phyloP scores from a whole-genome alignment of 2,113 vertebrate genomes.

The Phalacrocorax carbo region DNA sequence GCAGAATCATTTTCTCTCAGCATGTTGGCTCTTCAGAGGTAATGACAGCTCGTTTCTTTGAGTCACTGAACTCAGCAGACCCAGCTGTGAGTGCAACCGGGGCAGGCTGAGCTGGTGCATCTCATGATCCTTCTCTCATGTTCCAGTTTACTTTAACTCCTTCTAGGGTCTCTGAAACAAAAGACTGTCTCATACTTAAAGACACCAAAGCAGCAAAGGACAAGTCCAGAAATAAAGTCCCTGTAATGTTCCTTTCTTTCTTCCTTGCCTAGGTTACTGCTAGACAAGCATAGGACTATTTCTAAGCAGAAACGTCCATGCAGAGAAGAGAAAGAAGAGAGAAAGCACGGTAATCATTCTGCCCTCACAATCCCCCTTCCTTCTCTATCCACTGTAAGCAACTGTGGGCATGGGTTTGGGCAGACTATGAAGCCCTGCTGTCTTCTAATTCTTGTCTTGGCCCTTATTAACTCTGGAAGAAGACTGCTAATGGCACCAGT shows the following conservation, averaged over 20 bases:
- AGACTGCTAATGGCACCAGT: background rate
- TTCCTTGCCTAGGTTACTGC: background rate
- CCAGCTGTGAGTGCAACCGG: background rate
- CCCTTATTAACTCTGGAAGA: background rate
- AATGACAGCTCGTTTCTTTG: background rate
- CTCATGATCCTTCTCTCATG: background rate
- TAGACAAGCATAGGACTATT: background rate
- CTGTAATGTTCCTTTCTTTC: background rate
- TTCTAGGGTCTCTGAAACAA: background rate
- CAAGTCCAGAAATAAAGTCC: background rate
- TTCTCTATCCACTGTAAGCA: background rate
- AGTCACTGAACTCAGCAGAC: background rate
- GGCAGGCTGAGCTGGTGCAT: background rate
- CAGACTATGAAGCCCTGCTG: background rate
- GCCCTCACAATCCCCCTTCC: background rate
- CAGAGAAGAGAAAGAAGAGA: background rate
- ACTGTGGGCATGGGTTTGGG: background rate
- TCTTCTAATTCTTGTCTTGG: background rate
- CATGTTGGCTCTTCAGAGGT: background rate
- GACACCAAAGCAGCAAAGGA: background rate
- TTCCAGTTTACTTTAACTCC: constrained; percentile 19
- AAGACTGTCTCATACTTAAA: background rate
- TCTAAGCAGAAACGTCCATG: background rate
- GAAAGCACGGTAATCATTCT: background rate
- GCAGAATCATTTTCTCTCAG: background rate